Evolutionary conservation across 1,140 invertebrate species (phyloP).

Genomic region (Matsumurasca onukii): DNA sequence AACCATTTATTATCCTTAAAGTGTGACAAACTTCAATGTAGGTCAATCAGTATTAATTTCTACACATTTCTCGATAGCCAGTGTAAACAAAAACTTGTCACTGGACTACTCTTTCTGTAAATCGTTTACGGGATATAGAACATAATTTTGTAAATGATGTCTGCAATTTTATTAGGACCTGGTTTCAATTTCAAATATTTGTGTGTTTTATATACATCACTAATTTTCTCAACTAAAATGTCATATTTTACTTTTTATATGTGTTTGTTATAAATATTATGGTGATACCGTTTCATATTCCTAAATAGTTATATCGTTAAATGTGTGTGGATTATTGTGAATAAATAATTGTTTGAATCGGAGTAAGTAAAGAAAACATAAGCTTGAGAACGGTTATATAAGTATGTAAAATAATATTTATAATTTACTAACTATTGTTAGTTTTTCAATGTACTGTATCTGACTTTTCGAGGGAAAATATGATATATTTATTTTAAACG

Average conservation of each 20-base stretch:
- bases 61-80: no score
- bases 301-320: constrained; percentile 5
- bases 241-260: constrained; percentile 14
- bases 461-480: no score
- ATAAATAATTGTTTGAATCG: background rate
- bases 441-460: no score
- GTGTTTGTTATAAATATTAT: constrained; percentile 5
- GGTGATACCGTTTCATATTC: constrained; percentile 9
- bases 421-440: no score
- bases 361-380: background rate
- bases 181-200: constrained; percentile 10
- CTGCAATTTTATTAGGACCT: constrained; percentile 18
- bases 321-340: constrained; percentile 1
- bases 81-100: no score
- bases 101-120: background rate
- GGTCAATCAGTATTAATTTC: no score
- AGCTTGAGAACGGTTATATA: background rate
- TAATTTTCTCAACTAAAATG: background rate
- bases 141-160: constrained; percentile 16
- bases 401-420: no score
- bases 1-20: no score
- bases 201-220: constrained; percentile 23
- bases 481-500: no score
- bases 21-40: no score
- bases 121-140: constrained; percentile 15